Base-by-base conservation (phyloP, 1,140 invertebrate genomes). In the Aphelinus certus region DNA sequence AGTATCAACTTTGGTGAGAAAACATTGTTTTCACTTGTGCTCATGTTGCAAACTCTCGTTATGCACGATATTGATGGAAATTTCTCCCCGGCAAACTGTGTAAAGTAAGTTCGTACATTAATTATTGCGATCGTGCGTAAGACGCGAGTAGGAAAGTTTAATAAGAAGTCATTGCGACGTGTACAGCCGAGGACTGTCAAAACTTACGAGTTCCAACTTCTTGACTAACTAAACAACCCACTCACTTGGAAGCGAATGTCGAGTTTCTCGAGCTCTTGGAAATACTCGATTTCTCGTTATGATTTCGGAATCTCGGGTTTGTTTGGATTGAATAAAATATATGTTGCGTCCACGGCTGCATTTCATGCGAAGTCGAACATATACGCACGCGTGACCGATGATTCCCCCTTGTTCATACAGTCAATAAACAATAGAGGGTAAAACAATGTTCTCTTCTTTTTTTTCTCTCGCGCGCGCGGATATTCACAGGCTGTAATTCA, bases 41-140 rank as follows among this genome's bases (percentile, higher is more conserved):
- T 26, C 26, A 26, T 26, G 26, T 26, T 26, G 26, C 26, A 26
- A 46, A 46, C 6, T 62, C 60, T 47, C 60, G 4, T 60, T 60
- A 60, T 45, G n/a, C 49, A 51, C 42, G 9, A 65, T 65, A 45
- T 10, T 45, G 48, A 63, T 9, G 6, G 9, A 47, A 48, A 53
- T 53, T 42, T 42, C 4, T n/a, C 4, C 48, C 9, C 2, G 26
- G 47, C 7, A 7, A n/a, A 43, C 61, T 43, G 43, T 7, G 61
- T 63, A 63, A 71, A 53, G 49, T 62, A 71, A 62, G 49, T 71
- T 62, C 58, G 62, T 42, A 49, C 45, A 56, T 72, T 72, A 64
- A 64, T 72, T 65, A 72, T 65, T 65, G 64, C 62, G 62, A 72
- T 63, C 53, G 6, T 57, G 46, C 51, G 45, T 5, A 46, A 49